Evolutionary conservation across 2,797 vertebrate genomes (phyloP), one percentile per base, ranked within the genome.

Genomic region (Acestrorhynchus altus): DNA sequence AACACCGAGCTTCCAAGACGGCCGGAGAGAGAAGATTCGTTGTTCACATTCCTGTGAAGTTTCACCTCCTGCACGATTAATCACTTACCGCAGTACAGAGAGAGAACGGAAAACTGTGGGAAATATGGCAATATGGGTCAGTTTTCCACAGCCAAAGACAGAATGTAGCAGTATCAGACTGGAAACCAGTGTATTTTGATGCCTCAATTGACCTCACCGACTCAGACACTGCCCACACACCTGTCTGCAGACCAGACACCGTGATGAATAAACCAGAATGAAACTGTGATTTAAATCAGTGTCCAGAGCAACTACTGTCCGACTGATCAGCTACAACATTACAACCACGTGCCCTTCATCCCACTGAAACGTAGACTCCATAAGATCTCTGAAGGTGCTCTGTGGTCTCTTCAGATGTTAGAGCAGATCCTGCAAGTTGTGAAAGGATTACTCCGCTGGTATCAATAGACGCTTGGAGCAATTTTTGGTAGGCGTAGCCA

Each of bases 31-130:
- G n/a, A 39, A 40, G 61, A 20, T 6, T n/a, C 28, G 13, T n/a
- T 35, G 40, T 31, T 40, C 31, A 12, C 60, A 4, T 9, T 63
- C 8, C 35, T 20, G 35, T 20, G 12, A n/a, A 18, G 24, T n/a
- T 44, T 65, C 39, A 39, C 13, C 39, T 44, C n/a, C 61, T 65
- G 61, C n/a, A 24, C 61, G 22, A 44, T 65, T 65, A 42, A 65
- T 65, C 61, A 65, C 39, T 6, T 40, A 11, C 60, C 39, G 12
- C 60, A 63, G 35, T 22, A 54, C 20, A 57, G 22, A 57, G 24
- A 28, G 1, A 15, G 24, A 26, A 7, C n/a, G n/a, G n/a, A n/a
- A n/a, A n/a, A n/a, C n/a, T n/a, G n/a, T n/a, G n/a, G 54, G 51
- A 54, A 54, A 57, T 10, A 22, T 26, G 54, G 24, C 22, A 57